These are phyloP conservation scores for Epinotia demarniana DNA, from an alignment of 2,888 invertebrate species.

Conservation along the genomic window DNA sequence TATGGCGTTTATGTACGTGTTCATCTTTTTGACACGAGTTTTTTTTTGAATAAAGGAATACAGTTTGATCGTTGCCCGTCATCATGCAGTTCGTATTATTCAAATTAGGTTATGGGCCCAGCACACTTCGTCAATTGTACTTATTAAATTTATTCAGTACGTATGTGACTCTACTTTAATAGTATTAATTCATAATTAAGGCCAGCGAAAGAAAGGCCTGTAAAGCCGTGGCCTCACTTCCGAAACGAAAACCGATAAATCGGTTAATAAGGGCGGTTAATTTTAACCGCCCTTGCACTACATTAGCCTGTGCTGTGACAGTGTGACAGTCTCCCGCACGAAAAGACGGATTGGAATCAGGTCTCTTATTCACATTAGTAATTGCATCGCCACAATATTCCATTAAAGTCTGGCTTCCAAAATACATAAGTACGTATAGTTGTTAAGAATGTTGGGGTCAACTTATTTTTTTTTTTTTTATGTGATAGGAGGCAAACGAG, in stretches of 20 bases:
- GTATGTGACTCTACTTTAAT: not conserved
- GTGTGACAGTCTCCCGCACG: not conserved
- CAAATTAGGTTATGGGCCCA: not conserved
- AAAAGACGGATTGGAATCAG: not conserved
- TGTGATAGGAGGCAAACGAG: too few relatives aligned
- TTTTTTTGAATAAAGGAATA: not conserved
- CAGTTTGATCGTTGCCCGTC: not conserved
- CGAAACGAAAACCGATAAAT: slow-evolving; percentile 1
- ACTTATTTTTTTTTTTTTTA: too few relatives aligned
- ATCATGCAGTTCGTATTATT: not conserved
- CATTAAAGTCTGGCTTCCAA: not conserved
- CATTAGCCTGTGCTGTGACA: not conserved
- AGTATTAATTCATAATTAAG: not conserved
- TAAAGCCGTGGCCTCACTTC: not conserved
- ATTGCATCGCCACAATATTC: not conserved
- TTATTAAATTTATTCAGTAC: too few relatives aligned
- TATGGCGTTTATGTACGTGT: too few relatives aligned
- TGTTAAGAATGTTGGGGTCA: not conserved
- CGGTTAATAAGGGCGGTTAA: slow-evolving; percentile 5
- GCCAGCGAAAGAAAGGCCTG: not conserved
- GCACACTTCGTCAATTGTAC: too few relatives aligned
- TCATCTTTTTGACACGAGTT: too few relatives aligned
- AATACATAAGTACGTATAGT: not conserved
- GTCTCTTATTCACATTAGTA: not conserved
- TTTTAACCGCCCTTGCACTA: slow-evolving; percentile 22